These are phyloP conservation scores for Beroe forskalii DNA, from an alignment of 37 sponge, comb jelly and placozoan species.

Conservation along the genomic window DNA sequence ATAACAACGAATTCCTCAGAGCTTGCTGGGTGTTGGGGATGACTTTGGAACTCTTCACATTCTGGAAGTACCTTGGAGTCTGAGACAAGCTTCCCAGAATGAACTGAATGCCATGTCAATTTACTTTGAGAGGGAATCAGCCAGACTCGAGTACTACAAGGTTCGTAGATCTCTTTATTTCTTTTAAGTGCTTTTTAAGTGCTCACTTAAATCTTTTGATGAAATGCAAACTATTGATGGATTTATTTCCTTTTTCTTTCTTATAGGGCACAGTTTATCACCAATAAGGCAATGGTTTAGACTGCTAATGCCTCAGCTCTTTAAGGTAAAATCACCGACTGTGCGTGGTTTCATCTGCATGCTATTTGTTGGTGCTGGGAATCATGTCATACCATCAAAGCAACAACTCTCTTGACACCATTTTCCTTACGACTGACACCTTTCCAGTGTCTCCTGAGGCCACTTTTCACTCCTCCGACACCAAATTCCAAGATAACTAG, in stretches of 20 bases:
- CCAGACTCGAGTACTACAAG: slow-evolving; percentile 21
- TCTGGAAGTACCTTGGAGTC: slow-evolving; percentile 77
- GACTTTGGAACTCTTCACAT: slow-evolving; percentile 89
- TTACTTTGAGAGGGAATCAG: slow-evolving; percentile 30
- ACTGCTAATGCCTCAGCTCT: no score
- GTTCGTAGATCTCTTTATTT: not conserved
- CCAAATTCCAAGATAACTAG: no score
- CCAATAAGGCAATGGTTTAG: not conserved
- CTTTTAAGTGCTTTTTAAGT: no score
- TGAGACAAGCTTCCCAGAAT: slow-evolving; percentile 79
- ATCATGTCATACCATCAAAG: no score
- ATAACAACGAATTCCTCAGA: slow-evolving; percentile 71
- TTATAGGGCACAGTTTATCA: not conserved
- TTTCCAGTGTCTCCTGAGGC: no score
- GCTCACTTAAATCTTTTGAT: not conserved
- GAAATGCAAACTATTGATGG: not conserved
- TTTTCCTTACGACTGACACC: no score
- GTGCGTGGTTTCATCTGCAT: no score
- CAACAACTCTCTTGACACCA: no score
- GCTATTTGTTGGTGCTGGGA: no score
- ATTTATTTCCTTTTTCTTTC: no score
- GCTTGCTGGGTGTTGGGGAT: slow-evolving; percentile 92
- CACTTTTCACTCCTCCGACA: no score
- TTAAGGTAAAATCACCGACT: no score
- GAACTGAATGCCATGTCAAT: slow-evolving; percentile 69